Percentiles rank a stretch among this genome's conserved stretches.
Conservation (phyloP, 2,113 vertebrate species). For the Nothoprocta perdicaria region DNA sequence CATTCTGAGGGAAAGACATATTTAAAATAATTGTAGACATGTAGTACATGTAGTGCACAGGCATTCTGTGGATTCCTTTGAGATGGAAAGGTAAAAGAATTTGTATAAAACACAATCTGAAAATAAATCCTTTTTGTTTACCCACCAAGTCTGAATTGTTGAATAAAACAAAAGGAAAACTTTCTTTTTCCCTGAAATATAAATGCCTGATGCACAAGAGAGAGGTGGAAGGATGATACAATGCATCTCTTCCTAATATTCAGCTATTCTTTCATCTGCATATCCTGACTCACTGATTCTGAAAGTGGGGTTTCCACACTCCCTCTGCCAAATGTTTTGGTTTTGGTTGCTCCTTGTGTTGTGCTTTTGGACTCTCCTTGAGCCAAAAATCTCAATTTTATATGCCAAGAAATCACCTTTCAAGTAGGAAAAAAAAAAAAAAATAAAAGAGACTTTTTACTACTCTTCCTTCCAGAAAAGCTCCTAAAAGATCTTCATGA, state of each 20-base stretch:
- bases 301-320: not conserved
- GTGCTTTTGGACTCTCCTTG: too few species aligned
- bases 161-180: rapidly evolving
- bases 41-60: not conserved
- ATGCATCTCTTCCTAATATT: not conserved
- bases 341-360: not conserved
- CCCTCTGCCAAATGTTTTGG: not conserved
- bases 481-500: not conserved
- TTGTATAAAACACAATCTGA: not conserved
- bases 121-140: not conserved
- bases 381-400: not conserved
- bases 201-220: not conserved
- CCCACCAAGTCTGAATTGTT: not conserved
- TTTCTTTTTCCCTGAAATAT: not conserved
- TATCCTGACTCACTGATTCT: not conserved
- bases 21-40: not conserved
- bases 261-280: not conserved
- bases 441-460: not conserved
- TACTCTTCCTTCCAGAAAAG: not conserved
- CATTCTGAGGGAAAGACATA: not conserved
- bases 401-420: not conserved
- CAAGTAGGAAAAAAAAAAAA: not conserved
- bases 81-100: not conserved
- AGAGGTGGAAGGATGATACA: not conserved
- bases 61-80: not conserved